Evolutionary conservation across 1,140 invertebrate genomes (phyloP).

Genomic region (Drosophila lacertosa): DNA sequence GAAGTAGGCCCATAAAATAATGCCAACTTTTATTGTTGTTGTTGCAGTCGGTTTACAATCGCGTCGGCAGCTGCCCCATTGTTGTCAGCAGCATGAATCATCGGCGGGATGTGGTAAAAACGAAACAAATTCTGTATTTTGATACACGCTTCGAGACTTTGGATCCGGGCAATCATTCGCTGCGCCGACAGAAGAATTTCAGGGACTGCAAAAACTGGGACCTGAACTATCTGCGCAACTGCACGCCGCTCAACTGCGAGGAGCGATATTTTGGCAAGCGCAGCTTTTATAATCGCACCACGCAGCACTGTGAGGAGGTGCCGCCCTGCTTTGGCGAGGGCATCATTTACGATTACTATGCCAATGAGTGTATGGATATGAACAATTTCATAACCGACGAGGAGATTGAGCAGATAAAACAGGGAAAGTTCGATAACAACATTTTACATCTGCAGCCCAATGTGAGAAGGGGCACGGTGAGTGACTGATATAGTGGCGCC

Average conservation of each 20-base stretch:
- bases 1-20: neutral
- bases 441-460: constrained; percentile 40
- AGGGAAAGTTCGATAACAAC: constrained; percentile 55
- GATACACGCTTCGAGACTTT: constrained; percentile 72
- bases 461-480: neutral
- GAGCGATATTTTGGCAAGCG: constrained; percentile 75
- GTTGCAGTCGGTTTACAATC: constrained; percentile 72
- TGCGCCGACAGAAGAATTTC: constrained; percentile 52
- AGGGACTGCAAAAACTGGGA: constrained; percentile 73
- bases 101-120: constrained; percentile 25
- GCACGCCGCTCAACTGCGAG: constrained; percentile 72
- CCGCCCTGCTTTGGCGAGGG: constrained; percentile 13
- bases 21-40: too few species aligned
- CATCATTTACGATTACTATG: constrained; percentile 57
- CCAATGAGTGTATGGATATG: constrained; percentile 60
- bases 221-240: constrained; percentile 68
- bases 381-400: constrained; percentile 55
- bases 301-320: constrained; percentile 58
- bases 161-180: constrained; percentile 50
- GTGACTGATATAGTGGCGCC: neutral
- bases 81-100: constrained; percentile 44
- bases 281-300: constrained; percentile 61
- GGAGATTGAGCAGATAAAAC: constrained; percentile 46
- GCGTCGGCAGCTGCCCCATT: constrained; percentile 73
- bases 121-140: constrained; percentile 55